Percentiles rank a stretch among this genome's conserved stretches.
phyloP scores from a whole-genome alignment of 2,797 vertebrate species.

The Cottoperca gobio region DNA sequence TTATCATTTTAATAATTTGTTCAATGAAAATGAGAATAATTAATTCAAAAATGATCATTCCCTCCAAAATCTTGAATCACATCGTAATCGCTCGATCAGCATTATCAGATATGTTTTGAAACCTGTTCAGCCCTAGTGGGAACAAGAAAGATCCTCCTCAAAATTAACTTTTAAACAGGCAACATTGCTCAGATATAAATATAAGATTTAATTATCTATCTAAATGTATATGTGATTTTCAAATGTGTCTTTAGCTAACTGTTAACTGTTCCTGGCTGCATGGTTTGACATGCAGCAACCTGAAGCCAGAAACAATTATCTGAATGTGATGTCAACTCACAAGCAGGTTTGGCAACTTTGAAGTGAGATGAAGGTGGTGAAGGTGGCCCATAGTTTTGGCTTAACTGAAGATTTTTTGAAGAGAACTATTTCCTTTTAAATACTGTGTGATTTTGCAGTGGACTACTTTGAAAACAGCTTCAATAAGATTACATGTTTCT shows the following conservation, averaged over 20 bases:
- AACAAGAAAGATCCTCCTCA: not conserved
- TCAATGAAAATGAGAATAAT: too few species aligned
- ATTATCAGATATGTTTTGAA: too few species aligned
- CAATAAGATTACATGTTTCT: not conserved
- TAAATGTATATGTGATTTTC: not conserved
- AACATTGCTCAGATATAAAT: not conserved
- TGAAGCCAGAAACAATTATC: not conserved
- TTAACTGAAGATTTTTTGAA: not conserved
- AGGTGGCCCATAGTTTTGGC: not conserved
- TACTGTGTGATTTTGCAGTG: not conserved
- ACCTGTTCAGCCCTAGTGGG: too few species aligned
- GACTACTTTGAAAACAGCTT: not conserved
- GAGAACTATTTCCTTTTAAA: not conserved
- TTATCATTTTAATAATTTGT: too few species aligned
- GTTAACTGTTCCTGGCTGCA: not conserved
- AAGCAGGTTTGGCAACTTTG: constrained; percentile 20
- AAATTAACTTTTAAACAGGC: not conserved
- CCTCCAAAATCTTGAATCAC: too few species aligned
- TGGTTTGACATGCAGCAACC: constrained; percentile 14
- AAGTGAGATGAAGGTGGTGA: not conserved
- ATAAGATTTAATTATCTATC: not conserved
- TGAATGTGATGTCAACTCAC: not conserved
- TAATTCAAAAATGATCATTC: too few species aligned
- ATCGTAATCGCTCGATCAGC: too few species aligned
- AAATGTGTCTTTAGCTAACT: not conserved